phyloP scores from a whole-genome alignment of 2,797 vertebrate genomes.

The Centropyge bicolor region DNA sequence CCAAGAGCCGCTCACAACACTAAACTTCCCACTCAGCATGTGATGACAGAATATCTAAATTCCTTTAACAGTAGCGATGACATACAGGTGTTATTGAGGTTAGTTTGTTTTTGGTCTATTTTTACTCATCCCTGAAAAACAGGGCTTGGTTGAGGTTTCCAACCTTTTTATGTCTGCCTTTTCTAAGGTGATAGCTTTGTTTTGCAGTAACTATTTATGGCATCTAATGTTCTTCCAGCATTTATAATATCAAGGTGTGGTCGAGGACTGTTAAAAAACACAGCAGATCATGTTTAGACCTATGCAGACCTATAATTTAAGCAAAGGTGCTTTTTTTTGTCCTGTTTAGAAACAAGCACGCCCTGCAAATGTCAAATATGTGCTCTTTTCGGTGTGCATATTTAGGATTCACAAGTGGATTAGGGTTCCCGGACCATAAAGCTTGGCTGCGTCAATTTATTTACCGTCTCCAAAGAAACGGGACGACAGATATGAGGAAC shows the following conservation, averaged over 20 bases:
- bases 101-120: constrained; percentile 59
- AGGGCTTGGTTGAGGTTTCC: constrained; percentile 51
- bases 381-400: constrained; percentile 69
- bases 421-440: constrained; percentile 66
- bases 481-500: constrained; percentile 68
- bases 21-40: constrained; percentile 36
- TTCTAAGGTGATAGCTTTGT: constrained; percentile 64
- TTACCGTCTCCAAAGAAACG: constrained; percentile 75
- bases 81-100: constrained; percentile 61
- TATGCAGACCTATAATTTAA: constrained; percentile 52
- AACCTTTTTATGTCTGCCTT: constrained; percentile 39
- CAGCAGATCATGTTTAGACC: constrained; percentile 42
- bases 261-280: constrained; percentile 37
- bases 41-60: constrained; percentile 64
- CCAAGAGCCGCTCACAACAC: constrained; percentile 29
- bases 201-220: constrained; percentile 65
- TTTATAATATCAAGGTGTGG: constrained; percentile 63
- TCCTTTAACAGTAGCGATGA: constrained; percentile 65
- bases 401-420: constrained; percentile 78
- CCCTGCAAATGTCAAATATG: constrained; percentile 58
- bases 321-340: constrained; percentile 14
- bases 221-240: constrained; percentile 44
- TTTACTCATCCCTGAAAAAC: constrained; percentile 54
- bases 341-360: constrained; percentile 27
- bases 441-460: constrained; percentile 71